A percentile compares a stretch with the other conserved stretches of the same genome.
These are phyloP conservation scores for Eretmocerus hayati DNA, from an alignment of 2,888 invertebrate species.

Conservation along the genomic window DNA sequence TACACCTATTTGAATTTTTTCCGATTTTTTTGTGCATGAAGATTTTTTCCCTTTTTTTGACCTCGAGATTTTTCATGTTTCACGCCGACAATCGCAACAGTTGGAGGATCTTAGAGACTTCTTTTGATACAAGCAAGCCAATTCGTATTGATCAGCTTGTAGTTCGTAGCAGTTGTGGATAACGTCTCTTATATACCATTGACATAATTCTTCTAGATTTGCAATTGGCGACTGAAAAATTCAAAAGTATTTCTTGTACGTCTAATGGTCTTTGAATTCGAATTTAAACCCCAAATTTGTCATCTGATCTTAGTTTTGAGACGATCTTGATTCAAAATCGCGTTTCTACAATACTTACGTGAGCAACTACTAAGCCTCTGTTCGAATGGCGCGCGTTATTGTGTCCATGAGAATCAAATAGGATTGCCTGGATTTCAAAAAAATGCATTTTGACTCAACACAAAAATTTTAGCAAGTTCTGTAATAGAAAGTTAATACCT, in stretches of 20 bases:
- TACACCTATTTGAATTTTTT: background rate
- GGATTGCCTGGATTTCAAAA: constrained; percentile 41
- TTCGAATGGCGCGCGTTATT: constrained; percentile 35
- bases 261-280: background rate
- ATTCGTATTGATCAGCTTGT: constrained; percentile 47
- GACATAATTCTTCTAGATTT: constrained; percentile 45
- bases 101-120: background rate
- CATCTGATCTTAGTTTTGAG: too few relatives aligned
- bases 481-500: too few relatives aligned
- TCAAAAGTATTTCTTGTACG: background rate
- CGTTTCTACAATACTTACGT: constrained; percentile 32
- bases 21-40: constrained; percentile 14
- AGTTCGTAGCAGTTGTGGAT: constrained; percentile 45
- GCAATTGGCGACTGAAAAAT: constrained; percentile 7
- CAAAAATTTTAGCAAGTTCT: background rate
- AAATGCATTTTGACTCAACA: background rate
- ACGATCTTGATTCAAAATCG: background rate
- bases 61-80: constrained; percentile 7
- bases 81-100: constrained; percentile 14
- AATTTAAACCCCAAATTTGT: too few relatives aligned
- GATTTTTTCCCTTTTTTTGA: background rate
- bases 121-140: constrained; percentile 47
- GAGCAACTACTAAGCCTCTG: constrained; percentile 50
- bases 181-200: constrained; percentile 45
- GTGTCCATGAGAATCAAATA: constrained; percentile 51